Percentiles rank a stretch among this genome's conserved stretches.
Evolutionary conservation across 1,140 invertebrate genomes (phyloP).

Genomic region (Sminthurides bifidus): DNA sequence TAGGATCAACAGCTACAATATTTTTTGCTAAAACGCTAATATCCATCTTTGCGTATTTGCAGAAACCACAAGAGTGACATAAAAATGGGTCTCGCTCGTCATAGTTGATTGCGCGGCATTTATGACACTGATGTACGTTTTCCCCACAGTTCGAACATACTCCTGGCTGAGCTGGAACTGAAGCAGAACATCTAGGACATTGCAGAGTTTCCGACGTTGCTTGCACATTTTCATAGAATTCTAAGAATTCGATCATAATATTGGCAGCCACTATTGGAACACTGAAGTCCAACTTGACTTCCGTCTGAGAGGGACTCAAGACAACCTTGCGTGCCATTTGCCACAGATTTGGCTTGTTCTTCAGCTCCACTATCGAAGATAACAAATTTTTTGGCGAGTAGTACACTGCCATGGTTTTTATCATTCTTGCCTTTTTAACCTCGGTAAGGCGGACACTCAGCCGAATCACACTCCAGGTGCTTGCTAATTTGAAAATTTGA

Average conservation of each 20-base stretch:
- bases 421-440: conserved; percentile 93
- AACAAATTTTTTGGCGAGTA: conserved; percentile 92
- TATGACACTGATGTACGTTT: conserved; percentile 97
- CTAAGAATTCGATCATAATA: conserved; percentile 97
- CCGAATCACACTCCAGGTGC: conserved; percentile 87
- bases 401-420: conserved; percentile 87
- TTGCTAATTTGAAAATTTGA: conserved; percentile 90
- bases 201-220: conserved; percentile 81
- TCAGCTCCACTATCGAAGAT: conserved; percentile 91
- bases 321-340: conserved; percentile 83
- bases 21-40: conserved; percentile 38
- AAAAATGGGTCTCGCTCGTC: conserved; percentile 98
- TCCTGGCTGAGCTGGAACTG: conserved; percentile 90
- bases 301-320: conserved; percentile 66
- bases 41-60: conserved; percentile 99
- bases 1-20: conserved; percentile 30
- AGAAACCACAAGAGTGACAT: conserved; percentile 96
- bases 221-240: conserved; percentile 87
- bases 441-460: conserved; percentile 87
- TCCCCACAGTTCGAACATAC: conserved; percentile 96
- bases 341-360: conserved; percentile 90
- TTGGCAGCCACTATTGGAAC: conserved; percentile 94
- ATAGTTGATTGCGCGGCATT: conserved; percentile 96
- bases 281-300: conserved; percentile 91
- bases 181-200: conserved; percentile 89